A percentile compares a stretch with the other conserved stretches of the same genome.
Conservation (phyloP, 1,140 invertebrate species). For the Cotesia vestalis region DNA sequence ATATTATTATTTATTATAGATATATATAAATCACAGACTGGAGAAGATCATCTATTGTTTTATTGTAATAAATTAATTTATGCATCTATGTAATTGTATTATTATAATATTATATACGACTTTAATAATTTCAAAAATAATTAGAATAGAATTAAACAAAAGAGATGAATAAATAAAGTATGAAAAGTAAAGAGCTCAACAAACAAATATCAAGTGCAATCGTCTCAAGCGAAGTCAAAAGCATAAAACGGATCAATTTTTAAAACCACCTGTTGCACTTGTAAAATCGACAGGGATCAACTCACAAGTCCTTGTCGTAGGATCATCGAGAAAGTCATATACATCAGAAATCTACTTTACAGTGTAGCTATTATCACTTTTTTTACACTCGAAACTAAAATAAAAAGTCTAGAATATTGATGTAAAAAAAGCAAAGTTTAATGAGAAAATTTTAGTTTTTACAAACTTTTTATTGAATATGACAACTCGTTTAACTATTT, state of each 20-base stretch:
- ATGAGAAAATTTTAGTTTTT: too few species aligned
- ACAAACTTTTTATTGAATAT: too few species aligned
- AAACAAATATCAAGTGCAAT: constrained; percentile 45
- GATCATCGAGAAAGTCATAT: constrained; percentile 1
- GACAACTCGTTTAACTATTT: too few species aligned
- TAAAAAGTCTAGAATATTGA: too few species aligned
- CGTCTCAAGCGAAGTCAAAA: constrained; percentile 23
- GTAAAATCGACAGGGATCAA: constrained; percentile 35
- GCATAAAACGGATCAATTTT: constrained; percentile 51
- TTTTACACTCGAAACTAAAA: background rate
- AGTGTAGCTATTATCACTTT: background rate
- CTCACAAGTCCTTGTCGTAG: constrained; percentile 23
- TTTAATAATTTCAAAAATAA: background rate
- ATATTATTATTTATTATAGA: too few species aligned
- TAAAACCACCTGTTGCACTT: constrained; percentile 53
- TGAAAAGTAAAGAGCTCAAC: background rate
- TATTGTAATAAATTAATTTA: too few species aligned
- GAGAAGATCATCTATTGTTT: too few species aligned
- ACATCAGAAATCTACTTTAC: background rate
- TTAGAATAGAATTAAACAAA: background rate
- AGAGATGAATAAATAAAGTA: background rate
- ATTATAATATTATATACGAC: too few species aligned
- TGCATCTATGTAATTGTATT: too few species aligned
- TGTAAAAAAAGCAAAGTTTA: too few species aligned
- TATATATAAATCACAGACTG: too few species aligned